Percentiles rank a stretch among this genome's conserved stretches.
Evolutionary conservation across 2,113 vertebrate genomes (phyloP).

Genomic region (Grammomys dolichurus): DNA sequence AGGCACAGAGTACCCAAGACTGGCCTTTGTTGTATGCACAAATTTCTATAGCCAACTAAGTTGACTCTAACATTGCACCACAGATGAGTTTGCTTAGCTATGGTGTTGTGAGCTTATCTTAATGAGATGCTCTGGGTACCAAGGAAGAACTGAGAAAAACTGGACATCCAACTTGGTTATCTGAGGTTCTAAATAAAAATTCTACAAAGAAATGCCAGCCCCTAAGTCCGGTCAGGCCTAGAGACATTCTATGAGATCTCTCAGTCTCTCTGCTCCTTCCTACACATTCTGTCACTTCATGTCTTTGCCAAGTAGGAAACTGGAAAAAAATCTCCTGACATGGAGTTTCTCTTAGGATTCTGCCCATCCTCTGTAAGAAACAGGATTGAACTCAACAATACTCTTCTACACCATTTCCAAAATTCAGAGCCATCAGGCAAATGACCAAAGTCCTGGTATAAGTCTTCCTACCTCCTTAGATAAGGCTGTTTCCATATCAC

Average conservation of each 20-base stretch:
- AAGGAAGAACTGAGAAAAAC: not conserved
- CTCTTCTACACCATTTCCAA: not conserved
- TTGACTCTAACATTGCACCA: not conserved
- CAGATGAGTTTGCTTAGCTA: not conserved
- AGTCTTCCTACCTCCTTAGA: not conserved
- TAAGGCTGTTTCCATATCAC: not conserved
- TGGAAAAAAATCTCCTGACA: not conserved
- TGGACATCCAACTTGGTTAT: not conserved
- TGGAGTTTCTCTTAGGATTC: not conserved
- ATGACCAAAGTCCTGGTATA: not conserved
- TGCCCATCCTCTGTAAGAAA: not conserved
- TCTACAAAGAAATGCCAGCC: not conserved
- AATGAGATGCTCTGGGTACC: not conserved
- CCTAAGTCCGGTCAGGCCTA: not conserved
- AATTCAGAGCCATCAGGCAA: not conserved
- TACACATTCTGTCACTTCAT: not conserved
- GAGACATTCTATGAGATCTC: not conserved
- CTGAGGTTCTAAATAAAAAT: not conserved
- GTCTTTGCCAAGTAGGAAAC: not conserved
- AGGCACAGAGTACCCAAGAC: not conserved
- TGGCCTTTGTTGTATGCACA: not conserved
- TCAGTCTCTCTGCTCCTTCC: not conserved
- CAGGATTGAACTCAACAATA: not conserved
- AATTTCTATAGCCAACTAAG: not conserved
- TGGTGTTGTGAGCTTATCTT: not conserved